phyloP scores from a whole-genome alignment of 2,113 vertebrate species.

The Pelmatolapia mariae region DNA sequence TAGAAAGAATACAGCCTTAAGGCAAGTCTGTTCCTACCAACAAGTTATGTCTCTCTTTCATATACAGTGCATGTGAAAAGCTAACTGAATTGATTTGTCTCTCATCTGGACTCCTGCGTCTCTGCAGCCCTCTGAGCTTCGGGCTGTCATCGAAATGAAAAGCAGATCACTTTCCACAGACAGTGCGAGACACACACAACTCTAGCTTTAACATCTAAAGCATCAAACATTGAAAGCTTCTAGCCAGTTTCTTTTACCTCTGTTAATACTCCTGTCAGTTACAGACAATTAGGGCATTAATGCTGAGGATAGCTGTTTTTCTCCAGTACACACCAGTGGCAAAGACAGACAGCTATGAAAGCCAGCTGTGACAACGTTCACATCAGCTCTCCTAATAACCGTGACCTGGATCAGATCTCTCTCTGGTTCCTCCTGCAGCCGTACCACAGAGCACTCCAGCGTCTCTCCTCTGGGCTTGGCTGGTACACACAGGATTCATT shows the following conservation, averaged over 20 bases:
- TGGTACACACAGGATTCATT: constrained; percentile 29
- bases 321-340: neutral
- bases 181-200: neutral
- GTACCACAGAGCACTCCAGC: neutral
- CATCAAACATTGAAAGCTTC: neutral
- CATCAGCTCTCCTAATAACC: constrained; percentile 34
- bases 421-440: neutral
- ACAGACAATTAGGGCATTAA: constrained; percentile 29
- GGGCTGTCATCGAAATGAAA: neutral
- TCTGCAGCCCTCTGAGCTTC: neutral
- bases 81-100: constrained; percentile 5
- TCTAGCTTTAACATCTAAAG: neutral
- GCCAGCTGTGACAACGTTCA: constrained; percentile 55
- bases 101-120: neutral
- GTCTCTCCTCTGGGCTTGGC: constrained; percentile 18
- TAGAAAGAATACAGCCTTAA: neutral
- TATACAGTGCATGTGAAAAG: neutral
- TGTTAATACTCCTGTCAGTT: constrained; percentile 19
- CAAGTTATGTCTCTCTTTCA: neutral
- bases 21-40: neutral
- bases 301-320: constrained; percentile 14
- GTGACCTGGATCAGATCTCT: constrained; percentile 32
- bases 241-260: constrained; percentile 6
- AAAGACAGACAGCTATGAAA: constrained; percentile 21
- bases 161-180: constrained; percentile 22